Evolutionary conservation across 2,888 invertebrate genomes (phyloP), one percentile per base, ranked within the genome.

Genomic region (Drosophila stalkeri): DNA sequence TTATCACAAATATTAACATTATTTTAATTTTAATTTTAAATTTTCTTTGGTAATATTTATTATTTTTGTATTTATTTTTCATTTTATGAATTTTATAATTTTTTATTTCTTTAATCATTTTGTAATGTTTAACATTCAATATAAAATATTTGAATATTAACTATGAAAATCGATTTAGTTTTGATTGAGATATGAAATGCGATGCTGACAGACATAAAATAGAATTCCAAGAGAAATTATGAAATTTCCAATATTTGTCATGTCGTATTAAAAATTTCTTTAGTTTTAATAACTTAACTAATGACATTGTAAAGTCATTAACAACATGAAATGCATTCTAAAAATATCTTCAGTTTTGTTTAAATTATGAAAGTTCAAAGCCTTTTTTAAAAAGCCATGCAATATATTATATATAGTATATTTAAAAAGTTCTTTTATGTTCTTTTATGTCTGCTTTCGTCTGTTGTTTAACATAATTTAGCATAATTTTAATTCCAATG

Each of bases 401-500:
- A 33, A 18, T 20, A 51, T 51, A 20, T 35, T 35, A 35, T 35
- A 51, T 51, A 18, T 33, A 27, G 27, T 27, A 9, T 37, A 20
- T 9, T 35, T 14, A 14, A 35, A 35, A 35, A 52, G 11, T n/a
- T n/a, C n/a, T n/a, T n/a, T n/a, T n/a, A 54, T 6, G 20, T 54
- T 54, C 37, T 54, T 54, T 54, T 2, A 37, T 8, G 37, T 37
- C 16, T 20, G 18, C 37, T 52, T 37, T 35, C 12, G 14, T n/a
- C 44, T 35, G 5, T 12, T n/a, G 35, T n/a, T 37, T 35, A 46
- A 12, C 46, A 61, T 27, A n/a, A 12, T 23, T 44, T 59, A 37
- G n/a, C 46, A 61, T 27, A n/a, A 12, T n/a, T 31, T 59, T 11
- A 51, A 35, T 60, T 35, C 54, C 18, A 35, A 57, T 35, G 43